Percentiles rank a stretch among this genome's conserved stretches.
These are phyloP conservation scores for Rhyacophila evoluta DNA, from an alignment of 2,888 invertebrate species.

Conservation along the genomic window DNA sequence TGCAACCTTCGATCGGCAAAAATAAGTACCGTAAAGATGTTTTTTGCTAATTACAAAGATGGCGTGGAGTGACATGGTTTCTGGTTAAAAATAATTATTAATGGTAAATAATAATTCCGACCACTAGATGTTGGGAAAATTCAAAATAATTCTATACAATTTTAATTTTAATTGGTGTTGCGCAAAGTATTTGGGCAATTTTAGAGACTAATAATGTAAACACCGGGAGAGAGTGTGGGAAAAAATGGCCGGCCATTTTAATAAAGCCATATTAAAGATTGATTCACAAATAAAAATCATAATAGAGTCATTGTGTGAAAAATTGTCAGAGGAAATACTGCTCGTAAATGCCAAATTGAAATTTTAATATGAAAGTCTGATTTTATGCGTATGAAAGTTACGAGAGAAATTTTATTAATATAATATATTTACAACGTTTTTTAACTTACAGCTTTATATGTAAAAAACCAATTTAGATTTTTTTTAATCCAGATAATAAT, in stretches of 20 bases:
- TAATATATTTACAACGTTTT: no score
- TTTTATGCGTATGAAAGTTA: no score
- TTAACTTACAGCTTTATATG: no score
- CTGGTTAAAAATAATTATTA: background rate
- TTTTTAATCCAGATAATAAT: no score
- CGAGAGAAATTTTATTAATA: no score
- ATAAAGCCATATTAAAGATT: background rate
- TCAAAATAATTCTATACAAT: background rate
- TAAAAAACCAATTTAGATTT: no score
- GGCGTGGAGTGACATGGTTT: background rate
- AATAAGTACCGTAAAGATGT: background rate
- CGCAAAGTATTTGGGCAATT: slow-evolving; percentile 2
- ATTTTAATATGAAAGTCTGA: no score
- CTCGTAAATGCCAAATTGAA: no score
- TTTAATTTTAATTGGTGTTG: background rate
- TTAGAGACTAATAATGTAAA: background rate
- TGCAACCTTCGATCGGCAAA: background rate
- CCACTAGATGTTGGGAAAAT: background rate
- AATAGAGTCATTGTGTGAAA: background rate
- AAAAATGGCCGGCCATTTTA: background rate
- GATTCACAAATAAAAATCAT: background rate
- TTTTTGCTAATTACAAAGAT: background rate
- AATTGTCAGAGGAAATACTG: background rate
- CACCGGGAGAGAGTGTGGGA: background rate
- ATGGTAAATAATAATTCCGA: background rate